These are phyloP conservation scores for Sebastiscus albofasciatus DNA, from an alignment of 2,797 vertebrate genomes.

Conservation along the genomic window DNA sequence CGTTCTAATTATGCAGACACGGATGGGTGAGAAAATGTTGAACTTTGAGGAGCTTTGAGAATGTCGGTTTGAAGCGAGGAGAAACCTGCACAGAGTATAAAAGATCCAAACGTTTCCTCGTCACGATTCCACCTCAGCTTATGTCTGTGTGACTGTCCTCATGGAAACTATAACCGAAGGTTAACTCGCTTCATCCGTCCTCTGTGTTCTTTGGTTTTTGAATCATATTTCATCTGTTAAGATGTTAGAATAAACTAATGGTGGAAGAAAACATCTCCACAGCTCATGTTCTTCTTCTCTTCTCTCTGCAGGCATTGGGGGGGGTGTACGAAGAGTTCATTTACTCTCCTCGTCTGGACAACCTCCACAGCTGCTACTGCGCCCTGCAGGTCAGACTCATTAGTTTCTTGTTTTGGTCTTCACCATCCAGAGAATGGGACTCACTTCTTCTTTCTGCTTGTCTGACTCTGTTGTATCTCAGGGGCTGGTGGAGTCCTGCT, in stretches of 20 bases:
- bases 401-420: background rate
- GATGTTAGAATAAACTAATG: too few species aligned
- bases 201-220: background rate
- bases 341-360: slow-evolving; percentile 94
- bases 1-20: too few species aligned
- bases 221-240: background rate
- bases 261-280: too few species aligned
- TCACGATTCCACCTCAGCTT: too few species aligned
- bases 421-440: background rate
- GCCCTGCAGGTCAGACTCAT: slow-evolving; percentile 89
- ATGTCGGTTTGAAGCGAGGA: too few species aligned
- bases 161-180: too few species aligned
- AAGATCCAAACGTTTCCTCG: too few species aligned
- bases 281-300: background rate
- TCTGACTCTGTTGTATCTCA: slow-evolving; percentile 53
- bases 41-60: too few species aligned
- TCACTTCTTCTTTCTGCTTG: background rate
- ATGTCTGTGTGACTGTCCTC: too few species aligned
- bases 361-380: slow-evolving; percentile 98
- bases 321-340: slow-evolving; percentile 95
- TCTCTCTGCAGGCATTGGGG: slow-evolving; percentile 85
- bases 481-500: slow-evolving; percentile 90
- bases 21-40: too few species aligned
- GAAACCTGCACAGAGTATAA: fast-evolving
- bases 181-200: too few species aligned